Conservation (phyloP, 2,113 vertebrate species). For the Microcebus jonahi region DNA sequence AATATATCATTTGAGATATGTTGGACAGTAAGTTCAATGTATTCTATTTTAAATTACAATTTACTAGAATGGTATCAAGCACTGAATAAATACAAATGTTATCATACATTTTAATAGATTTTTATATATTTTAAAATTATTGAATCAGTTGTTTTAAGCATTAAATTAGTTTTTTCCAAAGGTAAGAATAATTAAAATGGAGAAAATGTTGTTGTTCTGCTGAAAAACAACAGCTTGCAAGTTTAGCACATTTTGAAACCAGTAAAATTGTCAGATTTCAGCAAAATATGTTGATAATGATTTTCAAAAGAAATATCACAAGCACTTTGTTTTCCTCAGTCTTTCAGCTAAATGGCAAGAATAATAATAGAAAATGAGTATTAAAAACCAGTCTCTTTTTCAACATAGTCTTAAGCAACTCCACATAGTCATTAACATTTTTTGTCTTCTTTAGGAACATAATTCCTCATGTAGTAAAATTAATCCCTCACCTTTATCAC, state of each 20-base stretch:
- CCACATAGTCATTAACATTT: neutral
- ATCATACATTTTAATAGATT: neutral
- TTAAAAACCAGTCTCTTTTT: neutral
- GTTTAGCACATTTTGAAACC: conserved; percentile 52
- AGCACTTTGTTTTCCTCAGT: neutral
- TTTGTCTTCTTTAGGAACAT: neutral
- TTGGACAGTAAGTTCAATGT: neutral
- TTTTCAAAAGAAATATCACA: neutral
- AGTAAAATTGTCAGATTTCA: conserved; percentile 34
- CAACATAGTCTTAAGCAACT: neutral
- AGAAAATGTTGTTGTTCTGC: conserved; percentile 3
- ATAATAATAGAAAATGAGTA: neutral
- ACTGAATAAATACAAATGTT: neutral
- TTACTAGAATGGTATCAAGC: neutral
- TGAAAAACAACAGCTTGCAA: conserved; percentile 47
- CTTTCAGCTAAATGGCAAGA: neutral
- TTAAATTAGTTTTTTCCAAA: conserved; percentile 46
- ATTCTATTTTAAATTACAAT: neutral
- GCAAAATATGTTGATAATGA: conserved; percentile 22
- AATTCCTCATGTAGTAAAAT: neutral
- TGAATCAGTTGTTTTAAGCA: neutral
- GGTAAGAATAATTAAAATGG: neutral
- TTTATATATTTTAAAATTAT: conserved; percentile 53
- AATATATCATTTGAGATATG: neutral
- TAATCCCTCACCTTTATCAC: neutral